These are phyloP conservation scores for Chymomyza procnemis DNA, from an alignment of 2,888 invertebrate genomes.

Conservation along the genomic window DNA sequence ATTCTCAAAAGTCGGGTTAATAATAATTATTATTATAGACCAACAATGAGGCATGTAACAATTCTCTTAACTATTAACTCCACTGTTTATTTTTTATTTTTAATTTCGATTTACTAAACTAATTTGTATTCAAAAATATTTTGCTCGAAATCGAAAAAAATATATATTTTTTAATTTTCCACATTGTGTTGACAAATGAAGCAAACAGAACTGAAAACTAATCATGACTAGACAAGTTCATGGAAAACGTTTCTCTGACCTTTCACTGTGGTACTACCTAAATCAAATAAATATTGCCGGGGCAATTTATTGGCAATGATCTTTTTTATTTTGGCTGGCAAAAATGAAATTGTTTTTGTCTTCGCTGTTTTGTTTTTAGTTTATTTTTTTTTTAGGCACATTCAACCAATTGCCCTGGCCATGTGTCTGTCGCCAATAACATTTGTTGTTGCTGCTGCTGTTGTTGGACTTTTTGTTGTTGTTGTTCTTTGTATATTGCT, in stretches of 20 bases:
- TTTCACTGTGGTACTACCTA: conserved; percentile 4
- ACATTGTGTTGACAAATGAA: no score
- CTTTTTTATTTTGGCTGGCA: neutral
- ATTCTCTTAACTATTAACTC: no score
- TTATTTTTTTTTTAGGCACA: neutral
- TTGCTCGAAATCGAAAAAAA: no score
- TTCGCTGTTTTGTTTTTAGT: neutral
- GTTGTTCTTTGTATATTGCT: conserved; percentile 19
- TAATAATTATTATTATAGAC: no score
- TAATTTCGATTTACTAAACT: no score
- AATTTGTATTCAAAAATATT: no score
- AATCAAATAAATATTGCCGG: conserved; percentile 23
- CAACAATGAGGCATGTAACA: no score
- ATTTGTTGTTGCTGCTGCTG: no score
- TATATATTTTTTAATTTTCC: no score
- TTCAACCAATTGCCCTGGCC: neutral
- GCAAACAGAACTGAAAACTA: neutral
- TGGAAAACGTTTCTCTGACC: neutral
- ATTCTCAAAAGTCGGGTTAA: no score
- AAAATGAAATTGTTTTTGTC: conserved; percentile 18
- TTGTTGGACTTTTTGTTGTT: no score
- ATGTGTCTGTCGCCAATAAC: conserved; percentile 17
- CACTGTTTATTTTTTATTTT: no score
- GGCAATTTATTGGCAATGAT: conserved; percentile 1
- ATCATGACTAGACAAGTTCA: neutral